Percentiles rank a stretch among this genome's conserved stretches.
phyloP scores from a whole-genome alignment of 2,888 invertebrate genomes.

The Clunio marinus region DNA sequence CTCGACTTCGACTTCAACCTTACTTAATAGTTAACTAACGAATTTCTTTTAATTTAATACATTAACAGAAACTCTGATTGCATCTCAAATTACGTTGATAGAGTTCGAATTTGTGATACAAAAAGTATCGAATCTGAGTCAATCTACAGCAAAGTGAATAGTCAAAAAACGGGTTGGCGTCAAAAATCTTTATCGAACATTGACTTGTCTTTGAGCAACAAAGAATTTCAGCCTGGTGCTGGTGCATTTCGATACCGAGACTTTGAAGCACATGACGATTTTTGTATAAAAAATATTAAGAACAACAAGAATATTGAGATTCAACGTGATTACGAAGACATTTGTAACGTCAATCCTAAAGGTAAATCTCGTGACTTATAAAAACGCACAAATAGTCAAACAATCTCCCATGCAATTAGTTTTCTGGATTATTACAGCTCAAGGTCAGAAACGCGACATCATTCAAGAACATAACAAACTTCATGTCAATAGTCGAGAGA shows the following conservation, averaged over 20 bases:
- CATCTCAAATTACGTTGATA: conserved; percentile 52
- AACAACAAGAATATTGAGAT: conserved; percentile 37
- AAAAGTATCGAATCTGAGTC: conserved; percentile 41
- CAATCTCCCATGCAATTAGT: conserved; percentile 26
- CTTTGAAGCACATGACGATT: conserved; percentile 25
- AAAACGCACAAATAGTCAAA: neutral
- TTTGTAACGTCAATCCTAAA: conserved; percentile 39
- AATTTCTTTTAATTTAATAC: neutral
- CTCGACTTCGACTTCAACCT: neutral
- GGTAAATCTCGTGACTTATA: conserved; percentile 32
- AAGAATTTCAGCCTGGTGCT: conserved; percentile 26
- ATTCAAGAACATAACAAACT: conserved; percentile 29
- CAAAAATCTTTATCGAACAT: conserved; percentile 53
- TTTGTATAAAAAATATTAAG: conserved; percentile 22
- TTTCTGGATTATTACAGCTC: conserved; percentile 37
- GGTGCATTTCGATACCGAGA: conserved; percentile 33
- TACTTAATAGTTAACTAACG: neutral
- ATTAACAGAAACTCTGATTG: conserved; percentile 46
- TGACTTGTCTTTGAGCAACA: conserved; percentile 53
- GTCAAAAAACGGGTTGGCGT: conserved; percentile 51
- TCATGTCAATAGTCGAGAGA: conserved; percentile 9
- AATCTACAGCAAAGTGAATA: conserved; percentile 45
- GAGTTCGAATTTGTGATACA: conserved; percentile 49
- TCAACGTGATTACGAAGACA: conserved; percentile 40
- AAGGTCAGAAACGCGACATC: conserved; percentile 22